These are phyloP conservation scores for Lasius platythorax DNA, from an alignment of 2,888 invertebrate species.

Conservation along the genomic window DNA sequence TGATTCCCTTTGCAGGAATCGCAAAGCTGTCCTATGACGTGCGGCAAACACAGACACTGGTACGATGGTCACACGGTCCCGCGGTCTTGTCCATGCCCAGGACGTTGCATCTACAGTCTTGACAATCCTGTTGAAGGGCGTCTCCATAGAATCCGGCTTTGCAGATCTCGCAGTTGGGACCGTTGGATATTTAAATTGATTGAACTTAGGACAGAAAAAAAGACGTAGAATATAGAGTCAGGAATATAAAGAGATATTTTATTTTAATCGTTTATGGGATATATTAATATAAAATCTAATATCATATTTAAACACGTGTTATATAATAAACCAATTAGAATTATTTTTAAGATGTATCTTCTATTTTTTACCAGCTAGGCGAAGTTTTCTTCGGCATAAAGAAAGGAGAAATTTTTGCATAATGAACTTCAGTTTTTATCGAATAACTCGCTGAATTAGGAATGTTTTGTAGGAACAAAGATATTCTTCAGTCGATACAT, in stretches of 20 bases:
- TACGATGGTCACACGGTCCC: conserved; percentile 92
- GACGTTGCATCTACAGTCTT: conserved; percentile 95
- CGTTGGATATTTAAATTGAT: conserved; percentile 87
- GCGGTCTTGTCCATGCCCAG: conserved; percentile 93
- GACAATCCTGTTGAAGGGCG: conserved; percentile 91
- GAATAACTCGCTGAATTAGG: neutral
- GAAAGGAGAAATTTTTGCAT: conserved; percentile 30
- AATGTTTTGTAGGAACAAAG: conserved; percentile 58
- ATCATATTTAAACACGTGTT: neutral
- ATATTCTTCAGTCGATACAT: neutral
- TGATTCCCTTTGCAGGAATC: conserved; percentile 96
- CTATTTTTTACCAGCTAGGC: neutral
- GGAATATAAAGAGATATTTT: conserved; percentile 5
- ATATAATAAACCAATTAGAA: neutral
- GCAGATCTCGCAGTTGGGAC: conserved; percentile 96
- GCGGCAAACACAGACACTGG: conserved; percentile 97
- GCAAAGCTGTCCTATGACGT: conserved; percentile 96
- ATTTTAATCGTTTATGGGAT: neutral
- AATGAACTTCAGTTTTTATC: conserved; percentile 28
- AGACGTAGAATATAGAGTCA: neutral
- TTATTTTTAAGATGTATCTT: neutral
- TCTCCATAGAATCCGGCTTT: conserved; percentile 95
- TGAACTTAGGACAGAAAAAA: neutral
- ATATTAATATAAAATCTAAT: neutral
- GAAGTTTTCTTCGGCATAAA: neutral